Base-by-base conservation (phyloP, 2,888 invertebrate genomes). In the Hyposoter dolosus region DNA sequence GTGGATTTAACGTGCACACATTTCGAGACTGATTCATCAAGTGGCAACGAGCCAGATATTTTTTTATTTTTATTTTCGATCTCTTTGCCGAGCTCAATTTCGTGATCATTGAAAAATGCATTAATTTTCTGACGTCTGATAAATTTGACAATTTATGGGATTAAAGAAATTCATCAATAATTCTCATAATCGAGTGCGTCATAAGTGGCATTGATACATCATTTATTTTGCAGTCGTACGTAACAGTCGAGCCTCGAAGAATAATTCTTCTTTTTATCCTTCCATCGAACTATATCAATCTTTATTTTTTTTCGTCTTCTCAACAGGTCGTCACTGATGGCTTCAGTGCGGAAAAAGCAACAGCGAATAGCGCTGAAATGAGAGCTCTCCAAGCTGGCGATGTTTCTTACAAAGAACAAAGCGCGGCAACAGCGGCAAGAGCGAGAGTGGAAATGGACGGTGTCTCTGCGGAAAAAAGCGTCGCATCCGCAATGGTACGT, bases 401-500 rank as follows among this genome's bases (percentile, higher is more conserved):
- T 92, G 94, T 98, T 90, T 97, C 97, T 85, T 98, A 97, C 93
- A 97, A 97, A 91, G 97, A 97, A 94, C 96, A 96, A 88, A 96
- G 96, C 91, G 96, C 97, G 63, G 97, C 97, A 60, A 96, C 97
- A 43, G 97, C 98, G 19, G 96, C 97, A 88, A 96, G 97, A 89
- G 97, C 98, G 88, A 95, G 97, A 89, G 94, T 98, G 87, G 98
- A 98, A 94, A 95, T 98, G 86, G 98, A 98, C 92, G 98, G 98
- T 66, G 96, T 98, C 86, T 97, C 97, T 35, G 97, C 98, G 1
- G 98, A 98, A 94, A 97, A 98, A 94, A 97, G 97, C 92, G 96
- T 97, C 88, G 96, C 98, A 84, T 96, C 97, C 89, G 96, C 97
- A 89, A 97, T 98, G 96, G 98, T 98, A 66, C 35, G 66, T 40